Percentiles rank a stretch among this genome's conserved stretches.
phyloP scores from a whole-genome alignment of 92 coral and sea anemone species.

The Parazoanthus darwini region DNA sequence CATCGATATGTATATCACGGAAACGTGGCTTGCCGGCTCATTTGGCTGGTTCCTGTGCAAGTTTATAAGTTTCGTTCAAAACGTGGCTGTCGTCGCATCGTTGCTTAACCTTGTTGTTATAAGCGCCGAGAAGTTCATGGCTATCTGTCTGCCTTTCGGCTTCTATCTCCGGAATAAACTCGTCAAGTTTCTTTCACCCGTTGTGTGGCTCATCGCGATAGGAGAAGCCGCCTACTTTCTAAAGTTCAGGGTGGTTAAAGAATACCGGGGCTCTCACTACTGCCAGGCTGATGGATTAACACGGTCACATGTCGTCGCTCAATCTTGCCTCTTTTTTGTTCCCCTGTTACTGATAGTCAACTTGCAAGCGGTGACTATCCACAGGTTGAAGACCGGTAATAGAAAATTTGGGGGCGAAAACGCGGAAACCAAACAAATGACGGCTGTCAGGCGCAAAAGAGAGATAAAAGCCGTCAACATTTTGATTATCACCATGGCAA shows the following conservation, averaged over 20 bases:
- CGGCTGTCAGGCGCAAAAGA: not conserved
- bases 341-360: conserved; percentile 5
- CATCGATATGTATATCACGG: conserved; percentile 1
- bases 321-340: not conserved
- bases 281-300: not conserved
- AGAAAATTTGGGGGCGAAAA: not conserved
- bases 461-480: conserved; percentile 12
- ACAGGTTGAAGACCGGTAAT: conserved; percentile 1
- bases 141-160: not conserved
- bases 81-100: conserved; percentile 12
- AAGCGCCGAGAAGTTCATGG: conserved; percentile 18
- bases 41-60: conserved; percentile 9
- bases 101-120: not conserved
- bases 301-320: not conserved
- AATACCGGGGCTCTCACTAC: not conserved
- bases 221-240: conserved; percentile 5
- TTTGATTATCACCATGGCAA: conserved; percentile 10
- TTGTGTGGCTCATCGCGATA: conserved; percentile 13
- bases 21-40: not conserved
- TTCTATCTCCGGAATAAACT: not conserved
- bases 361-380: conserved; percentile 5
- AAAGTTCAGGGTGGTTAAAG: not conserved
- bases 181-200: not conserved
- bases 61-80: conserved; percentile 8
- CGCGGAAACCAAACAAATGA: not conserved